Conservation (phyloP, 2,797 vertebrate species). For the Diplodus sargus region DNA sequence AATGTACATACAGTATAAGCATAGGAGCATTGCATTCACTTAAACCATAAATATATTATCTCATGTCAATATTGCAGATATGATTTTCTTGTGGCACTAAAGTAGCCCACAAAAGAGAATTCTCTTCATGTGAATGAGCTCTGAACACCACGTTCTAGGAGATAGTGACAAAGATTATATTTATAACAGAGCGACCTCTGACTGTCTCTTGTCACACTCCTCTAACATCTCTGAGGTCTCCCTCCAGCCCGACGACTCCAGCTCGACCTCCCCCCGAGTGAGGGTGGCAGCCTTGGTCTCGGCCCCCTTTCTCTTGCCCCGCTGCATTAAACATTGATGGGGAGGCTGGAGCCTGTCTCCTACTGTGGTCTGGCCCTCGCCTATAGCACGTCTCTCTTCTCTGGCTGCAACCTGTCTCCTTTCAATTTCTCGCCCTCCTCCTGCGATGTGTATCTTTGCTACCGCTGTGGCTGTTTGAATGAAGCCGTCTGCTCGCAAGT, state of each 20-base stretch:
- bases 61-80: background rate
- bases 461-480: slow-evolving; percentile 63
- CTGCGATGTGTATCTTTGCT: slow-evolving; percentile 52
- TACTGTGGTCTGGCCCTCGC: slow-evolving; percentile 72
- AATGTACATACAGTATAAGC: background rate
- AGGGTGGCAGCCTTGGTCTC: slow-evolving; percentile 79
- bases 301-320: slow-evolving; percentile 77
- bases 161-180: slow-evolving; percentile 14
- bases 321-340: slow-evolving; percentile 89
- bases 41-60: background rate
- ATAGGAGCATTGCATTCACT: background rate
- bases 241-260: slow-evolving; percentile 79
- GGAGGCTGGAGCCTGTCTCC: slow-evolving; percentile 83
- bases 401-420: slow-evolving; percentile 63
- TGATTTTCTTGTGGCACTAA: background rate
- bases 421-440: slow-evolving; percentile 51
- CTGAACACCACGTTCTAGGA: background rate
- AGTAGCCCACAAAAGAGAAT: background rate
- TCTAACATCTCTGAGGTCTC: slow-evolving; percentile 65
- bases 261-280: slow-evolving; percentile 78
- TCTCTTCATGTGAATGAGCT: background rate
- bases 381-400: slow-evolving; percentile 68
- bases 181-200: slow-evolving; percentile 22
- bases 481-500: slow-evolving; percentile 58
- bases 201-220: slow-evolving; percentile 75